Base-by-base conservation (phyloP, 1,140 invertebrate genomes). In the Varroa destructor region DNA sequence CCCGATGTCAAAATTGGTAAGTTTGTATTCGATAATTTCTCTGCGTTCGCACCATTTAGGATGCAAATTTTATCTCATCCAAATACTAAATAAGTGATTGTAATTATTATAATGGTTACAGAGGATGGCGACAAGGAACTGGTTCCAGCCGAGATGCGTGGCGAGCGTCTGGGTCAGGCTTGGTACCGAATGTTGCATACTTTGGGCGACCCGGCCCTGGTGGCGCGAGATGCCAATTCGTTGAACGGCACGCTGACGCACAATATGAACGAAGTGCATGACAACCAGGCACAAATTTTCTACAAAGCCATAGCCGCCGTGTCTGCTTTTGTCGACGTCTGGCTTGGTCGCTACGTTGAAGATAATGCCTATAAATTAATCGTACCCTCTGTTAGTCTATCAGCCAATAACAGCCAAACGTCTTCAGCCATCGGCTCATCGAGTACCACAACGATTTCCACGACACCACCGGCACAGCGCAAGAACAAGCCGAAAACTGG, bases 141-240 rank as follows among this genome's bases (percentile, higher is more conserved):
- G 3, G 88, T 94, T 61, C 88, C 91, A 25, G 76, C 80, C 4
- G 87, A 87, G 56, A 94, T 96, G 88, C 85, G 85, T 37, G 86
- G 89, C 74, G 91, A 96, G 78, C 89, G 89, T 73, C 86, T 96
- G 14, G 87, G 89, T 55, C 93, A 97, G 82, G 88, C 88, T 77
- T 97, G 93, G 93, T 97, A 92, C 81, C 85, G 93, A 72, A 87
- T 97, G 76, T 80, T 97, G 55, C 90, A 95, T 75, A 90, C 89
- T 54, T 86, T 95, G 74, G 92, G 93, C 40, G 95, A 95, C 81
- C 94, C 94, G 0, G 89, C 93, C 0, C 91, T 93, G 76, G 82
- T 98, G 67, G 61, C 61, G 37, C 40, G 46, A 10, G 61, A 67
- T 46, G 12, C 40, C 12, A 37, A 37, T 40, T 1, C 61, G 40